A percentile compares a stretch with the other conserved stretches of the same genome.
Conservation (phyloP, 2,888 invertebrate species). For the Laothoe populi region DNA sequence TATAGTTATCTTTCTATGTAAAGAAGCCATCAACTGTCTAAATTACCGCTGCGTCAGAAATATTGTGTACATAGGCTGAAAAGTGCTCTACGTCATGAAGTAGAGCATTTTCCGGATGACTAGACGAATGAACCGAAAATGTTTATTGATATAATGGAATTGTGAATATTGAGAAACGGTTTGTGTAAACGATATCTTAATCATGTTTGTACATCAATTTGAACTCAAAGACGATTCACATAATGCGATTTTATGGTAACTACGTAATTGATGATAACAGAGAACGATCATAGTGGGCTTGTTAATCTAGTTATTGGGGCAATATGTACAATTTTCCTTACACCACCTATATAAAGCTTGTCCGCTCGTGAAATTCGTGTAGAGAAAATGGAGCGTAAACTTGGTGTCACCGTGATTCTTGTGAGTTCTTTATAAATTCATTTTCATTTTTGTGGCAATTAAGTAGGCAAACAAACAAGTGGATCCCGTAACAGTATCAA, state of each 20-base stretch:
- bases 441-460: background rate
- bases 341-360: slow-evolving; percentile 36
- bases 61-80: no score
- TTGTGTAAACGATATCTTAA: background rate
- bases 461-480: background rate
- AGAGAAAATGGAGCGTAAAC: slow-evolving; percentile 48
- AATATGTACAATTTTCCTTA: slow-evolving; percentile 37
- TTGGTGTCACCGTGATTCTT: slow-evolving; percentile 44
- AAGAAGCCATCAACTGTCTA: no score
- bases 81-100: no score
- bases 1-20: no score
- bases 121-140: no score
- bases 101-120: no score
- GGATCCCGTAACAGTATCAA: background rate
- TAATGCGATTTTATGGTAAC: slow-evolving; percentile 13
- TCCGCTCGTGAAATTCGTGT: slow-evolving; percentile 14
- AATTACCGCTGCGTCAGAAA: no score
- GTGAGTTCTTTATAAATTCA: slow-evolving; percentile 53
- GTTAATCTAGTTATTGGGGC: slow-evolving; percentile 35
- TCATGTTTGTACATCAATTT: background rate
- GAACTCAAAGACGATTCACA: background rate
- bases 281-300: slow-evolving; percentile 19
- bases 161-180: no score
- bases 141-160: no score
- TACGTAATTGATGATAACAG: slow-evolving; percentile 22